Conservation (phyloP, 2,888 invertebrate genomes). For the Rhaphigaster nebulosa region DNA sequence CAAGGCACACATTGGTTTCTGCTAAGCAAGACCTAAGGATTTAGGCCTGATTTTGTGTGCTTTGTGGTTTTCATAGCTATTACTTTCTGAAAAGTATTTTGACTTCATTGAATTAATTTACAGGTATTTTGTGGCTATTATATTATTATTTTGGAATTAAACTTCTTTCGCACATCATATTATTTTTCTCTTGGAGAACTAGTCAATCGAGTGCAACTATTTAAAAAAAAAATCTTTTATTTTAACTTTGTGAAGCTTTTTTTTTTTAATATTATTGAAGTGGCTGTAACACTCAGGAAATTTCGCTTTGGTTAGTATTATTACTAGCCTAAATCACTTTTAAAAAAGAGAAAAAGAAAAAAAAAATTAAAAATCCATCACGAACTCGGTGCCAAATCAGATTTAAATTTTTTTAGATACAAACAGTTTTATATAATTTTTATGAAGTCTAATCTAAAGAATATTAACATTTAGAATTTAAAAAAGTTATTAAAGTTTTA, state of each 20-base stretch:
- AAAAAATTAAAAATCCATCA: conserved; percentile 53
- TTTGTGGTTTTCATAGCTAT: conserved; percentile 59
- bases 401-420: conserved; percentile 40
- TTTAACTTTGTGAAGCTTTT: conserved; percentile 15
- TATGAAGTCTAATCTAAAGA: conserved; percentile 16
- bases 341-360: conserved; percentile 4
- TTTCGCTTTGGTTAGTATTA: conserved; percentile 48
- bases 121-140: conserved; percentile 28
- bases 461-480: conserved; percentile 37
- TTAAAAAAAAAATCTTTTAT: conserved; percentile 52
- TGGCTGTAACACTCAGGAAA: conserved; percentile 55
- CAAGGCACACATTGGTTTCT: conserved; percentile 61
- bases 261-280: conserved; percentile 19
- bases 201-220: conserved; percentile 64
- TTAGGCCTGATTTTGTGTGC: conserved; percentile 64
- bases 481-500: background rate
- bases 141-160: background rate
- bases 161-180: conserved; percentile 53
- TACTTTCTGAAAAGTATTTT: conserved; percentile 11
- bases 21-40: conserved; percentile 44
- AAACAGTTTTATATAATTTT: conserved; percentile 29
- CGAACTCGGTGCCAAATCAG: conserved; percentile 59
- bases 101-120: conserved; percentile 3
- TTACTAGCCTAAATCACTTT: conserved; percentile 41
- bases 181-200: conserved; percentile 59